phyloP scores from a whole-genome alignment of 2,797 vertebrate genomes.

The Danionella dracula region DNA sequence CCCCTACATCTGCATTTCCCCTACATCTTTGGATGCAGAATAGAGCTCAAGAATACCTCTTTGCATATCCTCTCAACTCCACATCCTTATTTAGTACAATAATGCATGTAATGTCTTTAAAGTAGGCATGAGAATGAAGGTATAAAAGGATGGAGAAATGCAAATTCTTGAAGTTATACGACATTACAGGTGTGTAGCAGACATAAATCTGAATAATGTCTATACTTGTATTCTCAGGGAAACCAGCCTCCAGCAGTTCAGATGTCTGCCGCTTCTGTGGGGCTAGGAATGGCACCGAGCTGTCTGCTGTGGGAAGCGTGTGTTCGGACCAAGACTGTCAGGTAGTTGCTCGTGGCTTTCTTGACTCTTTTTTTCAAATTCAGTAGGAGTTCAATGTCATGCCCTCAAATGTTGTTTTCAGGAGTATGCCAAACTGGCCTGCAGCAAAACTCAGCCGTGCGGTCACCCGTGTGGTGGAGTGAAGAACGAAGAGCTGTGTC shows the following conservation, averaged over 20 bases:
- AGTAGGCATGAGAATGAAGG: too few relatives aligned
- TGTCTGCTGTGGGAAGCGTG: constrained; percentile 95
- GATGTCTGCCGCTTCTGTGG: constrained; percentile 97
- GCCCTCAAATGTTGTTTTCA: constrained; percentile 45
- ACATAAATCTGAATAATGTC: too few relatives aligned
- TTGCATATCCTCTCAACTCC: too few relatives aligned
- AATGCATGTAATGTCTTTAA: too few relatives aligned
- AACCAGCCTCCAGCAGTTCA: constrained; percentile 93
- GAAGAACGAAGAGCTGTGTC: constrained; percentile 89
- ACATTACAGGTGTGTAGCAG: too few relatives aligned
- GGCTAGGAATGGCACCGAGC: constrained; percentile 90
- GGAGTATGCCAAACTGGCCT: constrained; percentile 96
- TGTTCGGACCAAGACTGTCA: constrained; percentile 96
- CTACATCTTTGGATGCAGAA: too few relatives aligned
- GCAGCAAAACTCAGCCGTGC: constrained; percentile 91
- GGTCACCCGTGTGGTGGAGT: constrained; percentile 95
- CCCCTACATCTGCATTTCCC: too few relatives aligned
- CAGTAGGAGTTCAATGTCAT: not conserved
- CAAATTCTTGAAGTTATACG: too few relatives aligned
- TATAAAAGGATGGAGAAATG: too few relatives aligned
- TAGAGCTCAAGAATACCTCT: too few relatives aligned
- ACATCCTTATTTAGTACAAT: too few relatives aligned
- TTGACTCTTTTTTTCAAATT: not conserved
- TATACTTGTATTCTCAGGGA: constrained; percentile 67
- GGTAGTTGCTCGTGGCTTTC: constrained; percentile 58